Percentiles rank a stretch among this genome's conserved stretches.
Conservation (phyloP, 2,888 invertebrate genomes). For the Aspidapion aeneum region DNA sequence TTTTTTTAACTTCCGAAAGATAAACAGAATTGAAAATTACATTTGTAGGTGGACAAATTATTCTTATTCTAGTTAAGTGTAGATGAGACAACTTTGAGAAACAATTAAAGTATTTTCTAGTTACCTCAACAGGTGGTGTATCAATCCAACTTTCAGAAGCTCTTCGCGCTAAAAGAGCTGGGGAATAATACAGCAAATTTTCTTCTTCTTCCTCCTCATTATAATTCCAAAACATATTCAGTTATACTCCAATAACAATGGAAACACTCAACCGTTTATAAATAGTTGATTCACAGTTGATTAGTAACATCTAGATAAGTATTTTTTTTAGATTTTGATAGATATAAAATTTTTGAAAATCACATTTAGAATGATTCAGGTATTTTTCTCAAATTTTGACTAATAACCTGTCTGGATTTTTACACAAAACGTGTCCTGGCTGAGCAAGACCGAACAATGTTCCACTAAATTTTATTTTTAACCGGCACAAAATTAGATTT, state of each 20-base stretch:
- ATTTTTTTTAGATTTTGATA: too few species aligned
- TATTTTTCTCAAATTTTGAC: not conserved
- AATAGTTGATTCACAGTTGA: too few species aligned
- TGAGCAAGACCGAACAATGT: not conserved
- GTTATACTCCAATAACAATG: not conserved
- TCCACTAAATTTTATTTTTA: not conserved
- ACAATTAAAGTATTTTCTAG: too few species aligned
- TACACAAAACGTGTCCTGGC: not conserved
- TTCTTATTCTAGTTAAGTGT: too few species aligned
- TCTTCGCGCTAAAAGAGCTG: conserved; percentile 79
- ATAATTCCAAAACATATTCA: conserved; percentile 69
- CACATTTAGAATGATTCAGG: not conserved
- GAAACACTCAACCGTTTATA: not conserved
- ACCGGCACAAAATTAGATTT: not conserved
- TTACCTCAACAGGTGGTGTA: conserved; percentile 81
- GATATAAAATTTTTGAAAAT: too few species aligned
- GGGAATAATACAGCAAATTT: conserved; percentile 82
- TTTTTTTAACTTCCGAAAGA: too few species aligned
- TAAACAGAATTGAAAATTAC: too few species aligned
- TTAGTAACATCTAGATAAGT: not conserved
- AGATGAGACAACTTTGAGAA: too few species aligned
- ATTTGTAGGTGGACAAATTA: too few species aligned
- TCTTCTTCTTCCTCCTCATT: conserved; percentile 77
- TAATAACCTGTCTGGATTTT: not conserved
- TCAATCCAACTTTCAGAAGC: conserved; percentile 90